Percentiles rank a stretch among this genome's conserved stretches.
phyloP scores from a whole-genome alignment of 2,797 vertebrate species.

The Anguilla megastoma region DNA sequence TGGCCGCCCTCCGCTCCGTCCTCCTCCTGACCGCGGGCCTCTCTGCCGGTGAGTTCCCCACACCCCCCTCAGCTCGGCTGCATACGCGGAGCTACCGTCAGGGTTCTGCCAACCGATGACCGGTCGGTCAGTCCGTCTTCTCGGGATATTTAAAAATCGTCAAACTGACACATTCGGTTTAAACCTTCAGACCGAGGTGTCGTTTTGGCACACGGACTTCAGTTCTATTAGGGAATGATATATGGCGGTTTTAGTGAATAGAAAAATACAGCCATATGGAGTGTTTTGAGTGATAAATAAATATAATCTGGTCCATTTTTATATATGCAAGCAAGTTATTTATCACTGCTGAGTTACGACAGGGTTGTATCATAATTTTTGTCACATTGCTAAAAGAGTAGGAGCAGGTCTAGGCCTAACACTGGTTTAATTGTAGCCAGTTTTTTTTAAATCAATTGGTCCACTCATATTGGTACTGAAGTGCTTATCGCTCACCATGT shows the following conservation, averaged over 20 bases:
- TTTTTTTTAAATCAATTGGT: background rate
- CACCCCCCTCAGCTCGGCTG: background rate
- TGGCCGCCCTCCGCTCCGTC: slow-evolving; percentile 54
- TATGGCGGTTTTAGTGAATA: background rate
- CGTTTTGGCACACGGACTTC: background rate
- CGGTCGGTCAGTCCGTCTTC: background rate
- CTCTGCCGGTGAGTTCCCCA: slow-evolving; percentile 57
- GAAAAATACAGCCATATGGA: background rate
- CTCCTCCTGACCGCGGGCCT: slow-evolving; percentile 59
- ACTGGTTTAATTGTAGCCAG: background rate
- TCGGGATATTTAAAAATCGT: background rate
- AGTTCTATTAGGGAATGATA: background rate
- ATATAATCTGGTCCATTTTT: no score
- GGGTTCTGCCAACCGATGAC: background rate
- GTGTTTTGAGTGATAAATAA: background rate
- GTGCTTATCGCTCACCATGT: background rate
- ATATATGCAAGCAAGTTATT: background rate
- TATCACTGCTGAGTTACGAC: background rate
- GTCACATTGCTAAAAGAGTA: no score
- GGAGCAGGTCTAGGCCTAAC: background rate
- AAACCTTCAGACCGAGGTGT: background rate
- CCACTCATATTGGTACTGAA: background rate
- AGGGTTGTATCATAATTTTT: background rate
- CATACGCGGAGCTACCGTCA: no score
- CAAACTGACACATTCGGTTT: no score